These are phyloP conservation scores for Scomber colias DNA, from an alignment of 2,113 vertebrate species.

Conservation along the genomic window DNA sequence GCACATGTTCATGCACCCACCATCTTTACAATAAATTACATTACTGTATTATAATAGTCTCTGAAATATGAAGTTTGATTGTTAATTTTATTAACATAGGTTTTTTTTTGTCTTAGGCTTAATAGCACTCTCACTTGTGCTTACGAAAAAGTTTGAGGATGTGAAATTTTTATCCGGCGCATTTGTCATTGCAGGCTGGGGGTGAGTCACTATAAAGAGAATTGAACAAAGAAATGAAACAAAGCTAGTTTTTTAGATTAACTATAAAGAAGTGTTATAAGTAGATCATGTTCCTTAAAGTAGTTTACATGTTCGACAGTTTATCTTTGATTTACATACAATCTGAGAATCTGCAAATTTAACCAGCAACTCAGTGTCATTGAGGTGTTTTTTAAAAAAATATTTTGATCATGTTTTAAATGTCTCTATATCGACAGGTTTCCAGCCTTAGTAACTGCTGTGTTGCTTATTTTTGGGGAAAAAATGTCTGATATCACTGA, in stretches of 20 bases:
- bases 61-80: background rate
- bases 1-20: background rate
- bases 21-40: background rate
- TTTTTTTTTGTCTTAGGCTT: constrained; percentile 84
- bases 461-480: constrained; percentile 89
- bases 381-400: background rate
- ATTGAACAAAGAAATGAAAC: constrained; percentile 19
- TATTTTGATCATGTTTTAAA: background rate
- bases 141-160: constrained; percentile 87
- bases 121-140: constrained; percentile 91
- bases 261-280: background rate
- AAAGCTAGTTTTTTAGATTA: background rate
- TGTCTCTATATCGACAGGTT: constrained; percentile 81
- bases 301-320: background rate
- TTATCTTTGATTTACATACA: no score
- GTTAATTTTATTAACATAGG: background rate
- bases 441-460: constrained; percentile 87
- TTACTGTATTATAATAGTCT: background rate
- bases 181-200: constrained; percentile 92
- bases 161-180: constrained; percentile 86
- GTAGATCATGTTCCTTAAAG: rapidly evolving
- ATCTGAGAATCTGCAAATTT: background rate
- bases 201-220: constrained; percentile 86
- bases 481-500: constrained; percentile 85
- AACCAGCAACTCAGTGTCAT: background rate